Evolutionary conservation across 2,113 vertebrate genomes (phyloP), one percentile per base, ranked within the genome.

Genomic region (Perca fluviatilis): DNA sequence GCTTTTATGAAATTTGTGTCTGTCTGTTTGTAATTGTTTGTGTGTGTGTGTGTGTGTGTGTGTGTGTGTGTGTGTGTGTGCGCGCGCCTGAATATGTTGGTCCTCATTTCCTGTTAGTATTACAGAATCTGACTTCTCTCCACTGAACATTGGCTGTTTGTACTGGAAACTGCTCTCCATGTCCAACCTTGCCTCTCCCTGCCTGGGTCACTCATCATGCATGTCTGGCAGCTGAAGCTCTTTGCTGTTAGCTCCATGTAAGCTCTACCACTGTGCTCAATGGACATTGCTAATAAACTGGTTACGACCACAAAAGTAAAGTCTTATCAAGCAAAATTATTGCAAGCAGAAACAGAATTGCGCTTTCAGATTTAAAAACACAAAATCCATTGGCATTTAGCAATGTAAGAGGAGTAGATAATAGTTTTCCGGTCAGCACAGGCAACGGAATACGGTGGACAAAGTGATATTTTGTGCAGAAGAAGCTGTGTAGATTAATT

Each of bases 101-200:
- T 50, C 68, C 60, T 81, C 61, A 51, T 71, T 84, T 88, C 83
- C 77, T 91, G 83, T 89, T 87, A 68, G 77, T 77, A 63, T 85
- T 82, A 86, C 10, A 77, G 69, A 80, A 56, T 77, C 60, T 36
- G 81, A 89, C 54, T 77, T 74, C n/a, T 84, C 43, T 64, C 63
- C 54, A 56, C 62, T 80, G 58, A 87, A 61, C 62, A 25, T 80
- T 58, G 30, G 54, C 53, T 91, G 89, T 89, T 92, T 92, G 83
- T 81, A 64, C 86, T 91, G 86, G 82, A 92, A 88, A 82, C 68
- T 36, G 14, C 36, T 80, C 67, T 62, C 30, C 47, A 1, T 74
- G 83, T 89, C 74, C 57, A 85, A 87, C 82, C 53, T 21, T 62
- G 78, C 82, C 64, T 51, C 79, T 86, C 85, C 77, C 61, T 71